A percentile compares a stretch with the other conserved stretches of the same genome.
Evolutionary conservation across 1,140 invertebrate species (phyloP).

Genomic region (Drosophila tsacasi): DNA sequence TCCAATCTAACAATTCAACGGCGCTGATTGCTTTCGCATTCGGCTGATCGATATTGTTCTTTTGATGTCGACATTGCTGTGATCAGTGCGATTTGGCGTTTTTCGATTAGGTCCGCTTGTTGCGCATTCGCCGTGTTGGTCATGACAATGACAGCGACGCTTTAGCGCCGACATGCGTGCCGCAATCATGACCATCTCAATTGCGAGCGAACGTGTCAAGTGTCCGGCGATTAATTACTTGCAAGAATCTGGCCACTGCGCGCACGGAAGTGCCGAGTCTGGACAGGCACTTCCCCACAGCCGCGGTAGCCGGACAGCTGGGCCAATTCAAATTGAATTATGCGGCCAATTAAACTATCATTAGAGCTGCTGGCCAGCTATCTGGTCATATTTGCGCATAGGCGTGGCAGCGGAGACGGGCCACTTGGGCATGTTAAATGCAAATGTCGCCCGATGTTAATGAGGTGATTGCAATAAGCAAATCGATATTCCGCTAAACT

Average conservation of each 20-base stretch:
- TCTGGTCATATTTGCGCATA: slow-evolving; percentile 8
- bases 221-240: slow-evolving; percentile 37
- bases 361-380: slow-evolving; percentile 36
- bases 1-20: slow-evolving; percentile 61
- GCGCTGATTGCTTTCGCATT: slow-evolving; percentile 54
- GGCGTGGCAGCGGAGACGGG: slow-evolving; percentile 31
- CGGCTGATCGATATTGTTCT: slow-evolving; percentile 31
- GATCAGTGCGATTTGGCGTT: slow-evolving; percentile 41
- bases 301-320: slow-evolving; percentile 13
- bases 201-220: slow-evolving; percentile 26
- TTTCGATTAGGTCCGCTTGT: slow-evolving; percentile 62
- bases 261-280: slow-evolving; percentile 52
- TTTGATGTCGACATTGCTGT: slow-evolving; percentile 32
- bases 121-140: slow-evolving; percentile 62
- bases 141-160: slow-evolving; percentile 61
- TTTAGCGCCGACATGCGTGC: slow-evolving; percentile 24
- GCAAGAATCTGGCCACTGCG: slow-evolving; percentile 42
- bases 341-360: slow-evolving; percentile 63
- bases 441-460: slow-evolving; percentile 60
- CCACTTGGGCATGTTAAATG: slow-evolving; percentile 41
- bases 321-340: slow-evolving; percentile 35
- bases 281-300: slow-evolving; percentile 2
- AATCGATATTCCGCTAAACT: slow-evolving; percentile 14
- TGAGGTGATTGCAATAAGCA: slow-evolving; percentile 50
- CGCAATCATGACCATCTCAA: slow-evolving; percentile 39